phyloP scores from a whole-genome alignment of 2,113 vertebrate genomes.

The Colaptes auratus region DNA sequence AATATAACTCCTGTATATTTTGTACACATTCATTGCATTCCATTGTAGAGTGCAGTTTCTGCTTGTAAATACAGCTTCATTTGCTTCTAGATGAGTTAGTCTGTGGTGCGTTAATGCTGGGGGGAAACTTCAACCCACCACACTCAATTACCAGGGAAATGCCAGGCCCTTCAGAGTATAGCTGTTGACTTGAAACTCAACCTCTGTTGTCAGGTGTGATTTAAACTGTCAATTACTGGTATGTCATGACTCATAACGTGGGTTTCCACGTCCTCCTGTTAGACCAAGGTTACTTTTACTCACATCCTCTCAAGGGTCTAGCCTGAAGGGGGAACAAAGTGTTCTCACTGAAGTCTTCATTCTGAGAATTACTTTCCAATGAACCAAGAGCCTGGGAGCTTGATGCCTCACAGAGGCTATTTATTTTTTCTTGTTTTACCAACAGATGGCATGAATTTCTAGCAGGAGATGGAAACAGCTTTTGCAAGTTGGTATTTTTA shows the following conservation, averaged over 20 bases:
- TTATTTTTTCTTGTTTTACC: neutral
- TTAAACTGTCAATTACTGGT: neutral
- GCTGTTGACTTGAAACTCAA: neutral
- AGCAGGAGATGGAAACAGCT: neutral
- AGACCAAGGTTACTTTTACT: neutral
- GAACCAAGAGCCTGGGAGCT: neutral
- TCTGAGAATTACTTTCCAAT: neutral
- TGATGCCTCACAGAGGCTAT: neutral
- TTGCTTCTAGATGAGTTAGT: too few species aligned
- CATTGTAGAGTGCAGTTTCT: too few species aligned
- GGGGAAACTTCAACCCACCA: neutral
- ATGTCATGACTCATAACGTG: neutral
- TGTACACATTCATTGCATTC: too few species aligned
- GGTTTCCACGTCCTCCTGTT: neutral
- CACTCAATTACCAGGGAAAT: neutral
- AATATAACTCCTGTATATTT: too few species aligned
- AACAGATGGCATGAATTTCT: constrained; percentile 33
- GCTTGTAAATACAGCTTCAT: too few species aligned
- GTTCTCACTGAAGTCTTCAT: neutral
- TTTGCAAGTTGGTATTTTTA: constrained; percentile 1
- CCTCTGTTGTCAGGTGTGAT: neutral
- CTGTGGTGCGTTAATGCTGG: too few species aligned
- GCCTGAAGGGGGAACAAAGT: neutral
- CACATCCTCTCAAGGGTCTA: neutral
- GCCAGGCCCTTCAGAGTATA: neutral